Base-by-base conservation (phyloP, 2,113 vertebrate genomes). In the Gila orcuttii region DNA sequence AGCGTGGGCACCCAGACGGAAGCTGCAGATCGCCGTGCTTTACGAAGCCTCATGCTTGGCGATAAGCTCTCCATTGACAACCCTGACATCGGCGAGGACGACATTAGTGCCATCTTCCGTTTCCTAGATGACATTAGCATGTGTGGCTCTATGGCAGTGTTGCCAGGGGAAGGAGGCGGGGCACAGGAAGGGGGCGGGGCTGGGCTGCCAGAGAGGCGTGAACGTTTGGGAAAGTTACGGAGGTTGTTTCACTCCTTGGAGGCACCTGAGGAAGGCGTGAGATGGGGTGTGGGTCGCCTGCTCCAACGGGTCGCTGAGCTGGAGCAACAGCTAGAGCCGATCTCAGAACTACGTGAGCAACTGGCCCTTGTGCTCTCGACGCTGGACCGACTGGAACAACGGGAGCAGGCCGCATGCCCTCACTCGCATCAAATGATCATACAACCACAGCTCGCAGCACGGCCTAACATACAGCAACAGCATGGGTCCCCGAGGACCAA, bases 71-170 rank as follows among this genome's bases (percentile, higher is more conserved):
- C 97, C 0, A 95, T 99, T 0, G 98, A 98, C 0, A 97, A 98
- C 90, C 97, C 97, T 0, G 98, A 99, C 64, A 93, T 96, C 33
- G 95, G 96, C 0, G 98, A 99, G 78, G 94, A 95, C 0, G 97
- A 99, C 90, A 99, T 99, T 90, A 99, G 98, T 7, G 97, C 96
- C 83, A 99, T 99, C 74, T 99, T 99, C 90, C 94, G 97, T 0
- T 99, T 99, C 89, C 93, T 99, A 42, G 98, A 99, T 23, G 98
- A 99, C 89, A 97, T 99, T 94, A 99, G 98, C 9, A 93, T 99
- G 94, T 97, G 96, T 0, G 98, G 96, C 4, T 99, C 98, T 0
- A 97, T 97, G 0, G 98, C 97, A 3, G 96, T 98, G 66, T 94
- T 98, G 55, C 95, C 95, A 83, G 96, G 93, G 0, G 97, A 97